Base-by-base conservation (phyloP, 2,888 invertebrate genomes). In the Drosophila paranaensis region DNA sequence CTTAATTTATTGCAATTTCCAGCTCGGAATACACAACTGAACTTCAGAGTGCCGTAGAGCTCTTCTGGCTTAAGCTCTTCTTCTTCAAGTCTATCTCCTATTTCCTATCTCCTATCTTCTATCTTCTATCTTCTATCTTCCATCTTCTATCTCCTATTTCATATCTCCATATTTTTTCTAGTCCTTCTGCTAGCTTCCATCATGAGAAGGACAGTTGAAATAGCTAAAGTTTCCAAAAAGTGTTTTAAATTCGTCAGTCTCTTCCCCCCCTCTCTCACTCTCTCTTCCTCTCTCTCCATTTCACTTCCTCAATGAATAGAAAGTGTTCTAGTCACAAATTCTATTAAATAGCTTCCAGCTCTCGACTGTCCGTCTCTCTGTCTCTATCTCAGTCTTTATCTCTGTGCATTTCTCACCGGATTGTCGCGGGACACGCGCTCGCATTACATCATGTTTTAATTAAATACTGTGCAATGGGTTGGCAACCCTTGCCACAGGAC, bases 361-460 rank as follows among this genome's bases (percentile, higher is more conserved):
- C 14, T 30, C 20, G 20, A 20, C 20, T 20, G 20, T 20, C 20
- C 2, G 20, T 20, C 20, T 3, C 13, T 37, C 11, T 14, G 25
- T 9, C 11, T 16, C 9, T 40, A 30, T 56, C 25, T 30, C 14
- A 5, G 14, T 30, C 6, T 54, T 37, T 71, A 33, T 40, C n/a
- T 40, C 10, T 57, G 27, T 43, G 13, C 25, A 33, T 43, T 43
- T 35, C 48, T 30, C 20, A 50, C 37, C 27, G 35, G 60, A 20
- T 57, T 57, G 50, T 71, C 55, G 45, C 43, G 30, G 42, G 66
- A 51, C 74, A 64, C 63, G 63, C 75, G 60, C 60, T 58, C 63
- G 66, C 68, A 77, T 77, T 77, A 77, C 78, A 81, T 78, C 81
- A 79, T 79, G 67, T 67, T 79, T 81, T 76, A 82, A 81, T 79